These are phyloP conservation scores for Tamandua tetradactyla DNA, from an alignment of 2,797 vertebrate species.

Conservation along the genomic window DNA sequence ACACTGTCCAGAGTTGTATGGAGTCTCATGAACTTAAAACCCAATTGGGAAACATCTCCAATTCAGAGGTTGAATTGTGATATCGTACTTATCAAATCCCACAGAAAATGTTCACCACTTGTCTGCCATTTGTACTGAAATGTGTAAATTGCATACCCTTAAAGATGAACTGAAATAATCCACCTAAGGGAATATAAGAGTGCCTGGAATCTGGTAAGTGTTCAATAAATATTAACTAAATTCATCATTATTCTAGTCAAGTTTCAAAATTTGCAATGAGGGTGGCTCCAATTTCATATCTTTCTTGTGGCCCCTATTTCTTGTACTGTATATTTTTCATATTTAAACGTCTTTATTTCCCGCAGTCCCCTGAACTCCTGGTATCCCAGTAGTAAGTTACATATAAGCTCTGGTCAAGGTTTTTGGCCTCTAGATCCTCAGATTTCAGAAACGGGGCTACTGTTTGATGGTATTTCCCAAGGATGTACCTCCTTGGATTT, in stretches of 20 bases:
- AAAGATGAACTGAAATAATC: neutral
- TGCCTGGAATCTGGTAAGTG: neutral
- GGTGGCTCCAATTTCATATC: neutral
- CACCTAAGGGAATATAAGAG: neutral
- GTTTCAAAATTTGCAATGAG: neutral
- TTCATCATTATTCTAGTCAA: neutral
- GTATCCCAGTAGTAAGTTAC: neutral
- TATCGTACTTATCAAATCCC: neutral
- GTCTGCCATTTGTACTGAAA: neutral
- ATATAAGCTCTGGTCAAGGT: neutral
- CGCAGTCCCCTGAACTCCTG: neutral
- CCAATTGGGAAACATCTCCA: neutral
- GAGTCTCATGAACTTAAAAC: slow-evolving; percentile 5
- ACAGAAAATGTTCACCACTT: neutral
- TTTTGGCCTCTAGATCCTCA: neutral
- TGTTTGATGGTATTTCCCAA: neutral
- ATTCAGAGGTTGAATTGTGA: neutral
- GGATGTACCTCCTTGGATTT: neutral
- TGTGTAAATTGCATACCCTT: neutral
- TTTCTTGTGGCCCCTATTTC: neutral
- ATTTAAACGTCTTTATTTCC: neutral
- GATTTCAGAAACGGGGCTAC: neutral
- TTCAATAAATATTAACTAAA: neutral
- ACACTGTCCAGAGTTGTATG: neutral
- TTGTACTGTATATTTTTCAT: neutral